Evolutionary conservation across 2,797 vertebrate genomes (phyloP).

Genomic region (Xenentodon cancila): DNA sequence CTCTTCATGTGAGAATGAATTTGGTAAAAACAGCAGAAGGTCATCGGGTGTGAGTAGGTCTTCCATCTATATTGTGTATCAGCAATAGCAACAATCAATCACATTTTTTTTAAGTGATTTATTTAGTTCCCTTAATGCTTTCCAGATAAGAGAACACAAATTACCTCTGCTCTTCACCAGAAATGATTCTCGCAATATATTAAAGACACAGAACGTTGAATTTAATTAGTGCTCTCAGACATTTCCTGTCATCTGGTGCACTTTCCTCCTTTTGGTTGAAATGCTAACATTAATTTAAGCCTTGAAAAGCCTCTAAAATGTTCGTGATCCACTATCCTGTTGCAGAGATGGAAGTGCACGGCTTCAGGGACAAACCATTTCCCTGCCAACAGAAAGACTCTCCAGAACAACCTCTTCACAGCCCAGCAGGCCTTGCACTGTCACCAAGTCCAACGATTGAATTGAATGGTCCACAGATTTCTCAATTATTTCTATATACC

Average conservation of each 20-base stretch:
- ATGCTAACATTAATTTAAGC: slow-evolving; percentile 58
- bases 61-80: too few species aligned
- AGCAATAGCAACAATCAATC: too few species aligned
- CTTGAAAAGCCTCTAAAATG: slow-evolving; percentile 73
- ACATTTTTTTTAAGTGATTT: too few species aligned
- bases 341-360: slow-evolving; percentile 65
- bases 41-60: too few species aligned
- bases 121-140: too few species aligned
- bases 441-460: slow-evolving; percentile 80
- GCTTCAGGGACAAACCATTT: slow-evolving; percentile 76
- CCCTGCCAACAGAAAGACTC: slow-evolving; percentile 70
- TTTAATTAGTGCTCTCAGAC: slow-evolving; percentile 53
- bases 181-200: slow-evolving; percentile 18
- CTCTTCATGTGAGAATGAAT: too few species aligned
- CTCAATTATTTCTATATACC: slow-evolving; percentile 89
- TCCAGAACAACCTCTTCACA: slow-evolving; percentile 71
- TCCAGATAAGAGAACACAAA: too few species aligned
- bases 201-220: slow-evolving; percentile 29
- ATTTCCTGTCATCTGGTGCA: slow-evolving; percentile 60
- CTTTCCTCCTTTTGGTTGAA: slow-evolving; percentile 53
- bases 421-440: slow-evolving; percentile 75
- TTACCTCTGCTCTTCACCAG: slow-evolving; percentile 2
- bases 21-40: too few species aligned
- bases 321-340: slow-evolving; percentile 67
- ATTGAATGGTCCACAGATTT: slow-evolving; percentile 89